Percentiles rank a stretch among this genome's conserved stretches.
These are phyloP conservation scores for Lepisosteus osseus DNA, from an alignment of 2,113 vertebrate genomes.

Conservation along the genomic window DNA sequence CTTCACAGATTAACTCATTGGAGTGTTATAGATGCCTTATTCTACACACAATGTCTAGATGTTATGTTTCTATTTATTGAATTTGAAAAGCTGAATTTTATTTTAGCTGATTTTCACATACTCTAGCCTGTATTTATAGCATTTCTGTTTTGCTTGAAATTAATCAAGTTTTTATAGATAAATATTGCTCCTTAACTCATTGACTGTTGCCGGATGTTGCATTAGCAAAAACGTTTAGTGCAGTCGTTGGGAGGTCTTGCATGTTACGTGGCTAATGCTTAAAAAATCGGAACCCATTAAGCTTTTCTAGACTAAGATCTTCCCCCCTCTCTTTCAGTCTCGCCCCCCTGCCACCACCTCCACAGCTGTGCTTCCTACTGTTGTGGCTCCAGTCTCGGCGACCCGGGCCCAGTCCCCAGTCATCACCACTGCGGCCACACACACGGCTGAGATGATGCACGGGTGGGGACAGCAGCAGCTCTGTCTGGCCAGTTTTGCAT, in stretches of 20 bases:
- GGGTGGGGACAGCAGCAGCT: slow-evolving; percentile 62
- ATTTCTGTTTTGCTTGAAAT: no score
- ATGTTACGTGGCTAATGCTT: no score
- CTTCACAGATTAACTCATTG: no score
- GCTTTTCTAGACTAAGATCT: background rate
- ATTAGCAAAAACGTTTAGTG: background rate
- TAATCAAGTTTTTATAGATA: no score
- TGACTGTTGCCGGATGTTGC: background rate
- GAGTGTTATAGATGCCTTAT: background rate
- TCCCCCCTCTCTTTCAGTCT: slow-evolving; percentile 63
- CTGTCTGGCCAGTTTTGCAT: no score
- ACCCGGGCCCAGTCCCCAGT: slow-evolving; percentile 91
- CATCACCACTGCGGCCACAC: slow-evolving; percentile 84
- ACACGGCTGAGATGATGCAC: slow-evolving; percentile 81
- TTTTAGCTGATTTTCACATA: no score
- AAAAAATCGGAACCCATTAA: no score
- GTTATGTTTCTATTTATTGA: background rate
- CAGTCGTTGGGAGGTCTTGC: no score
- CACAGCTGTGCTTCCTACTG: slow-evolving; percentile 85
- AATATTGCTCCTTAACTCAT: background rate
- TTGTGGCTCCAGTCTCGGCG: slow-evolving; percentile 89
- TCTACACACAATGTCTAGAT: background rate
- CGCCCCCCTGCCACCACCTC: slow-evolving; percentile 87
- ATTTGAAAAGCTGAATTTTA: background rate
- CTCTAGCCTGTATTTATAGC: no score